Evolutionary conservation across 2,888 invertebrate species (phyloP).

Genomic region (Pammene fasciana): DNA sequence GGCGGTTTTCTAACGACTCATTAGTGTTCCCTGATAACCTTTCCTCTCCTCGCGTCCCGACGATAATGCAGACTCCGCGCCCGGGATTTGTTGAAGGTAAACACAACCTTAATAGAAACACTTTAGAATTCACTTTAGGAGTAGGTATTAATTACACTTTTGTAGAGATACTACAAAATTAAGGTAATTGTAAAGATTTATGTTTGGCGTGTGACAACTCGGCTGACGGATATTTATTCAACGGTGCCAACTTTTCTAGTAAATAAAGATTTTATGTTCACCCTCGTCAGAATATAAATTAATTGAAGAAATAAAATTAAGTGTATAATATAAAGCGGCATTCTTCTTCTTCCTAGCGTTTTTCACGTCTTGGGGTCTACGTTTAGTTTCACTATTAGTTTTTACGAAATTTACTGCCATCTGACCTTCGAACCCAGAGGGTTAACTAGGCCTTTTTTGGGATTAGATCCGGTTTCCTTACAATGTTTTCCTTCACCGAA

Average conservation of each 20-base stretch:
- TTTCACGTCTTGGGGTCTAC: too few species aligned
- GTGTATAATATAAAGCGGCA: too few species aligned
- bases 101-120: conserved; percentile 36
- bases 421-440: too few species aligned
- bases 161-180: conserved; percentile 5
- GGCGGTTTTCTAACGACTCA: conserved; percentile 52
- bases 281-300: too few species aligned
- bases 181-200: conserved; percentile 29
- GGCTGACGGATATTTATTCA: conserved; percentile 30
- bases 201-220: conserved; percentile 14
- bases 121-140: not conserved
- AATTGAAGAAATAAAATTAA: too few species aligned
- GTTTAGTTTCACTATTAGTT: too few species aligned
- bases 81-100: conserved; percentile 59
- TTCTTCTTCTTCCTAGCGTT: too few species aligned
- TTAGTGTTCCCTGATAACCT: conserved; percentile 48
- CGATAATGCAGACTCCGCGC: conserved; percentile 52
- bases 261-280: too few species aligned
- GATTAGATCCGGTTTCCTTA: too few species aligned
- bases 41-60: conserved; percentile 55
- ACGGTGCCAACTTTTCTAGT: conserved; percentile 11
- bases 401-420: too few species aligned
- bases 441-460: too few species aligned
- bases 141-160: not conserved
- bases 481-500: too few species aligned